phyloP scores from a whole-genome alignment of 2,888 invertebrate genomes.

The Slavum lentiscoides region DNA sequence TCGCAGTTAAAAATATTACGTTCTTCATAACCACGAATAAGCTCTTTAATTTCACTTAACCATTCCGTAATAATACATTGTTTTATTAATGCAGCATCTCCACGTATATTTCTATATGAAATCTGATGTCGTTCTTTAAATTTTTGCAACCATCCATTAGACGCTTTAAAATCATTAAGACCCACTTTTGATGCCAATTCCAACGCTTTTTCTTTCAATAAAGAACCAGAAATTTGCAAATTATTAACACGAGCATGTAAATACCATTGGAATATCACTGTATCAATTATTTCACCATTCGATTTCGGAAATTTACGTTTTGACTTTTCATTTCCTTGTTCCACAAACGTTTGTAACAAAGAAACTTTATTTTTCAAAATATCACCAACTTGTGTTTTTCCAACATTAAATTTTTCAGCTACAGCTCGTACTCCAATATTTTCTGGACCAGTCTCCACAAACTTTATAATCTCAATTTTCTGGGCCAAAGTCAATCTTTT shows the following conservation, averaged over 20 bases:
- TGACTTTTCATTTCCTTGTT: constrained; percentile 2
- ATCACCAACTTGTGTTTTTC: constrained; percentile 37
- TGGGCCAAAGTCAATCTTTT: constrained; percentile 29
- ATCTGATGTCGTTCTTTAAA: constrained; percentile 11
- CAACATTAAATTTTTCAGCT: constrained; percentile 30
- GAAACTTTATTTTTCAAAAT: constrained; percentile 30
- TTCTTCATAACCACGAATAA: constrained; percentile 28
- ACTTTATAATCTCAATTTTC: constrained; percentile 34
- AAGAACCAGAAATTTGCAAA: constrained; percentile 19
- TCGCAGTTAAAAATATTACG: constrained; percentile 46
- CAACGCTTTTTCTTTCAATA: constrained; percentile 41
- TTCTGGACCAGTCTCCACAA: constrained; percentile 2
- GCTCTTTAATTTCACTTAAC: constrained; percentile 12
- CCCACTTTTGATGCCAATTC: constrained; percentile 39
- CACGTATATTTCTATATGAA: constrained; percentile 14
- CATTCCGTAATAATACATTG: constrained; percentile 22
- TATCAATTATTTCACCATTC: neutral
- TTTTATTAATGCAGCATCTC: constrained; percentile 30
- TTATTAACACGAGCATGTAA: constrained; percentile 22
- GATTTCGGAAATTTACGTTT: constrained; percentile 34
- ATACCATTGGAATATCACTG: constrained; percentile 34
- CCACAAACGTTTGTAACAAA: constrained; percentile 12
- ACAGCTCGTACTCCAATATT: constrained; percentile 18
- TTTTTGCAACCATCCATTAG: constrained; percentile 51
- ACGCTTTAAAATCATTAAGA: constrained; percentile 54